Evolutionary conservation across 1,140 invertebrate species (phyloP).

Genomic region (Drosophila arawakana): DNA sequence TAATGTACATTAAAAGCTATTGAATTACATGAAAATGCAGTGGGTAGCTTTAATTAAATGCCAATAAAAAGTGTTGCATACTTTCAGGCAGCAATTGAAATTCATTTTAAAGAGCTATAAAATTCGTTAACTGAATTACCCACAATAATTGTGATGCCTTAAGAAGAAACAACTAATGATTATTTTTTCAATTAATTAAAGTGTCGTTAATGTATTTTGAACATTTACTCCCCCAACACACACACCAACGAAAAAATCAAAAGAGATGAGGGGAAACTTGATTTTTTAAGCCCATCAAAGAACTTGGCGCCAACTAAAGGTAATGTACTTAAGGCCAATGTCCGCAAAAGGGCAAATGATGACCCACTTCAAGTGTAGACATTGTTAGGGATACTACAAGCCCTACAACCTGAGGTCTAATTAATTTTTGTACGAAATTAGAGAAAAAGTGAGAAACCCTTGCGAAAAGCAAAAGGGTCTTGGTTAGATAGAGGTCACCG

Average conservation of each 20-base stretch:
- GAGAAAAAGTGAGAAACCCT: constrained; percentile 57
- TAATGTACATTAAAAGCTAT: too few relatives aligned
- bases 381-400: not conserved
- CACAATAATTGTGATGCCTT: not conserved
- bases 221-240: too few relatives aligned
- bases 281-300: constrained; percentile 13
- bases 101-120: not conserved
- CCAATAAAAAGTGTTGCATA: constrained; percentile 32
- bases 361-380: constrained; percentile 32
- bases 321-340: constrained; percentile 29
- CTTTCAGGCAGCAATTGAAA: constrained; percentile 24
- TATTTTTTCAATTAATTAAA: constrained; percentile 1
- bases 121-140: not conserved
- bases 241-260: too few relatives aligned
- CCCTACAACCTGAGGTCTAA: constrained; percentile 44
- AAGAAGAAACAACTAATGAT: not conserved
- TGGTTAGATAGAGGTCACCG: constrained; percentile 55
- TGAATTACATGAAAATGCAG: too few relatives aligned
- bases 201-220: not conserved
- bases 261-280: not conserved
- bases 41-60: too few relatives aligned
- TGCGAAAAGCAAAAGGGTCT: constrained; percentile 58
- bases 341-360: constrained; percentile 22
- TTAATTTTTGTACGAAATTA: constrained; percentile 69
- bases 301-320: constrained; percentile 17